phyloP scores from a whole-genome alignment of 2,797 vertebrate genomes.

The Myripristis murdjan region DNA sequence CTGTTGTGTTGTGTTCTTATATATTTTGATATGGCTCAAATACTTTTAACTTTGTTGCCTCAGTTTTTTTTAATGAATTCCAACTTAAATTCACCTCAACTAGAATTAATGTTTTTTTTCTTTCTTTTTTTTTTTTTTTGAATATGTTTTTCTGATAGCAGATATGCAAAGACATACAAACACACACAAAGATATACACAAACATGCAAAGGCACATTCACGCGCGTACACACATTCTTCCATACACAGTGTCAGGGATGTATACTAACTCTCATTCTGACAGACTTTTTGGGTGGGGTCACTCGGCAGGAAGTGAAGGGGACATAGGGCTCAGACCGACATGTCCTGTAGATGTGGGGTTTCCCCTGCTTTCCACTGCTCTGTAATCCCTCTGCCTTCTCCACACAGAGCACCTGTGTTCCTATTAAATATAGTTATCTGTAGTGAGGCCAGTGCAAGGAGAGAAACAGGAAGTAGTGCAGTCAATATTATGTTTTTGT shows the following conservation, averaged over 20 bases:
- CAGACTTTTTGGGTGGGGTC: not conserved
- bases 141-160: too few species aligned
- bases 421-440: constrained; percentile 1
- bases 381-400: not conserved
- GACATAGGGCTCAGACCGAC: not conserved
- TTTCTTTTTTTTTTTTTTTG: too few species aligned
- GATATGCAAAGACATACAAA: not conserved
- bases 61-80: too few species aligned
- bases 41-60: too few species aligned
- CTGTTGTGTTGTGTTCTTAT: too few species aligned
- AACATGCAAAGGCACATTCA: not conserved
- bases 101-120: too few species aligned
- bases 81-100: too few species aligned
- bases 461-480: constrained; percentile 20
- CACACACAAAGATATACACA: not conserved
- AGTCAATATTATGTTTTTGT: not conserved
- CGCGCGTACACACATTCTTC: not conserved
- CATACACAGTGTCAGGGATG: not conserved
- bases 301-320: not conserved
- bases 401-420: constrained; percentile 8
- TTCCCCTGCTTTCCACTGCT: constrained; percentile 12
- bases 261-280: not conserved
- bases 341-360: constrained; percentile 2
- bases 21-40: too few species aligned
- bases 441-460: not conserved